Base-by-base conservation (phyloP, 2,888 invertebrate genomes). In the Digitonthophagus gazella region DNA sequence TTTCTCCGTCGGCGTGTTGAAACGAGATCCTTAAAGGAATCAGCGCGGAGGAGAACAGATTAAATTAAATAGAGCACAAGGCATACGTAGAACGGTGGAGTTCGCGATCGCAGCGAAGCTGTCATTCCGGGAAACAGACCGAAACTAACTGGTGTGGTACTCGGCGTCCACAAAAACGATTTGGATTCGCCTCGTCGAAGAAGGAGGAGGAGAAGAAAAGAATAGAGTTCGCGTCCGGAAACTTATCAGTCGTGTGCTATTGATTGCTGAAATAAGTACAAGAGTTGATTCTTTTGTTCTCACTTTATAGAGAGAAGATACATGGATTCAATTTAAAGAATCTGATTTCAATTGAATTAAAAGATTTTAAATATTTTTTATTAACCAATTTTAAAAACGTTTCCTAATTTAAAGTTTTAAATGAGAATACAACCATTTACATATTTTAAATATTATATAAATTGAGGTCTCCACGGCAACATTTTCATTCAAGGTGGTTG, bases 381-480 rank as follows among this genome's bases (percentile, higher is more conserved):
- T n/a, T n/a, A n/a, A n/a, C n/a, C n/a, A n/a, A n/a, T n/a, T 11
- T 44, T 44, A 44, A 44, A 44, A 44, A 44, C 2, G 1, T 6
- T 44, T 44, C 28, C 6, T 11, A 44, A 44, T 44, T 8, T n/a
- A 1, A 6, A 61, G n/a, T 20, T 61, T 54, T 54, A 54, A 65
- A 44, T 54, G 55, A 44, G 6, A 44, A 44, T 44, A 44, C 2
- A 1, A 18, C 57, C 3, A 2, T 20, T 20, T 16, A 61, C 6
- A 18, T 3, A 20, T 20, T 18, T 61, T 61, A 18, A 61, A 61
- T 61, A 61, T 61, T 61, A 11, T 20, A 61, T 61, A 61, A 61
- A 57, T n/a, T 8, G 14, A 5, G 6, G 57, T 19, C 11, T 19
- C 61, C n/a, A 18, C 18, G 19, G 19, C 18, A 61, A 61, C 19